Conservation (phyloP, 2,797 vertebrate species). For the Orientallactaga sibirica region DNA sequence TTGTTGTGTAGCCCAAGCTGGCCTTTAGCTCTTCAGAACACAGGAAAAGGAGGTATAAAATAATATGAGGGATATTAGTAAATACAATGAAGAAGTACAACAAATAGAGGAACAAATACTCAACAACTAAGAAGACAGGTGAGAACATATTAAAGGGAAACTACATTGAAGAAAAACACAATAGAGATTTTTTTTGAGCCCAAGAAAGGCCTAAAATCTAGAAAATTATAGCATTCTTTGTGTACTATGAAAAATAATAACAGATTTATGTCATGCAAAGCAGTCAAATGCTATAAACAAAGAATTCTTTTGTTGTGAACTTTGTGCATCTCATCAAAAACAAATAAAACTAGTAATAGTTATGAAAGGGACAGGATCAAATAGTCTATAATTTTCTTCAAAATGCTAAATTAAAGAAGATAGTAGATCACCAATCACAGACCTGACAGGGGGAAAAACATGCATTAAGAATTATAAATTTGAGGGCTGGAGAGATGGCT, state of each 20-base stretch:
- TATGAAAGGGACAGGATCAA: conserved; percentile 1
- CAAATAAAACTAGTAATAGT: neutral
- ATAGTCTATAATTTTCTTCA: neutral
- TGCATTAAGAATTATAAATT: neutral
- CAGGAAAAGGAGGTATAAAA: neutral
- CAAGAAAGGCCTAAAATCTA: neutral
- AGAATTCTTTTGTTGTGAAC: conserved; percentile 1
- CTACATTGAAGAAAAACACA: neutral
- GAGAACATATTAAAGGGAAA: neutral
- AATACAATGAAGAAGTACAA: neutral
- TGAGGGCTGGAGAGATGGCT: neutral
- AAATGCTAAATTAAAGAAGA: conserved; percentile 21
- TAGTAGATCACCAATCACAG: neutral
- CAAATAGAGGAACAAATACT: neutral
- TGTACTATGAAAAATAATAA: conserved; percentile 5
- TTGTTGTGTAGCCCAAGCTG: neutral
- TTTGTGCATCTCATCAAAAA: neutral
- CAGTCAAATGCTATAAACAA: conserved; percentile 5
- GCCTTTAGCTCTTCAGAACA: neutral
- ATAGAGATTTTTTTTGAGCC: neutral
- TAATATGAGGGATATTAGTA: neutral
- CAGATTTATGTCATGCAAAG: neutral
- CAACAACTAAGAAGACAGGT: neutral
- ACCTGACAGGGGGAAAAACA: neutral
- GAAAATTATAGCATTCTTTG: neutral